phyloP scores from a whole-genome alignment of 2,797 vertebrate genomes.

The Clamator glandarius region DNA sequence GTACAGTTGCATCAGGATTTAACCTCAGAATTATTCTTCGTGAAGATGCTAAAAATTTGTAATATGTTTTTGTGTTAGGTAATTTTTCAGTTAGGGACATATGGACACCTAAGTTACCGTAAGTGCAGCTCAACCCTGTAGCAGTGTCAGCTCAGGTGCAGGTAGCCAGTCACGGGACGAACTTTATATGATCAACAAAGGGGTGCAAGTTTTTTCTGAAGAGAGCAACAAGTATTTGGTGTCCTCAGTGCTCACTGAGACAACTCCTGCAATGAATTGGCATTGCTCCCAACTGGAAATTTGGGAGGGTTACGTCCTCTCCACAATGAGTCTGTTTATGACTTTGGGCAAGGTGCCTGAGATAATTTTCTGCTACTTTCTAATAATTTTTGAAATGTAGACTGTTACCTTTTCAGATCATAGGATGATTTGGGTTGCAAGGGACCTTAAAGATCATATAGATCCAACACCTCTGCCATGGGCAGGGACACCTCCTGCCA shows the following conservation, averaged over 20 bases:
- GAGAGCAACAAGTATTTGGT: background rate
- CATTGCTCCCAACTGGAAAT: background rate
- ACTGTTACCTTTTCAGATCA: background rate
- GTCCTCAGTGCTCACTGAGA: background rate
- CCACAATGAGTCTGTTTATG: background rate
- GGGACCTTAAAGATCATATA: too few species aligned
- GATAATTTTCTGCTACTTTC: background rate
- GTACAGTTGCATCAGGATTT: background rate
- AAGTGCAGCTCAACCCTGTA: fast-evolving
- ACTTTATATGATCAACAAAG: background rate
- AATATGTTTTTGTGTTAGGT: background rate
- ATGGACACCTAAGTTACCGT: background rate
- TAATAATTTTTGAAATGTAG: background rate
- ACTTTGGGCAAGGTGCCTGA: background rate
- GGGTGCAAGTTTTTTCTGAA: background rate
- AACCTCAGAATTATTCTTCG: background rate
- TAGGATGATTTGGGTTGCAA: too few species aligned
- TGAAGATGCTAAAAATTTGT: background rate
- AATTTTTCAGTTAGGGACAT: background rate
- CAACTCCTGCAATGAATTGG: background rate
- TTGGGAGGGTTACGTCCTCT: background rate
- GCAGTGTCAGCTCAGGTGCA: background rate
- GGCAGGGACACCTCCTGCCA: too few species aligned
- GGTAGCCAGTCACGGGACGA: background rate
- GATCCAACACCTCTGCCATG: too few species aligned